Evolutionary conservation across 2,797 vertebrate genomes (phyloP), one percentile per base, ranked within the genome.

Genomic region (Limosa lapponica): DNA sequence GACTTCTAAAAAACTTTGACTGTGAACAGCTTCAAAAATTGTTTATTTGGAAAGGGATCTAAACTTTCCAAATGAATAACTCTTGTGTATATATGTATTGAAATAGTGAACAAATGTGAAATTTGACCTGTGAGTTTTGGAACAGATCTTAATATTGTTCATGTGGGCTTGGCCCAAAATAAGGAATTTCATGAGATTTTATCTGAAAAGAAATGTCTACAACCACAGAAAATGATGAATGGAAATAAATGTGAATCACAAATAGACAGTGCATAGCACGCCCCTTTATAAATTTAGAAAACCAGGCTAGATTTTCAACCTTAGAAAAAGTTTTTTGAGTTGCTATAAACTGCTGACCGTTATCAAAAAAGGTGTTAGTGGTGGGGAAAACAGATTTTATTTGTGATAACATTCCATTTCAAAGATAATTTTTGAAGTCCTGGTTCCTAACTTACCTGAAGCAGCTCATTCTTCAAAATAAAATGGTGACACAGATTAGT

Each of bases 401-500:
- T 69, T 67, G 39, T 34, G 22, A 39, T n/a, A 69, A 34, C 5
- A 39, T 75, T 81, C 16, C 34, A 81, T 22, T 73, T 34, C 14
- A 62, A 89, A 65, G 34, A 44, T 4, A 70, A 20, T 41, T 88
- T 82, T 78, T 84, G 15, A 16, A 75, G 14, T 51, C 23, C 17
- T 52, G 10, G 13, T 55, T 94, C 87, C 58, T 75, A 81, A 80
- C 3, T 52, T 71, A 82, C 36, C 20, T 81, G 10, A 66, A 67
- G 62, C 49, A 91, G 30, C 10, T 78, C 44, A 74, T 88, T 57
- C 41, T 73, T 93, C 57, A 93, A 96, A 92, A 82, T 86, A 39
- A 79, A 92, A 75, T 16, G 16, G 28, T 89, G 54, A 70, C 22
- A 54, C 19, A 89, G 84, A 87, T 82, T 54, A 94, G 48, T 79